Evolutionary conservation across 2,888 invertebrate species (phyloP).

Genomic region (Epinotia nisella): DNA sequence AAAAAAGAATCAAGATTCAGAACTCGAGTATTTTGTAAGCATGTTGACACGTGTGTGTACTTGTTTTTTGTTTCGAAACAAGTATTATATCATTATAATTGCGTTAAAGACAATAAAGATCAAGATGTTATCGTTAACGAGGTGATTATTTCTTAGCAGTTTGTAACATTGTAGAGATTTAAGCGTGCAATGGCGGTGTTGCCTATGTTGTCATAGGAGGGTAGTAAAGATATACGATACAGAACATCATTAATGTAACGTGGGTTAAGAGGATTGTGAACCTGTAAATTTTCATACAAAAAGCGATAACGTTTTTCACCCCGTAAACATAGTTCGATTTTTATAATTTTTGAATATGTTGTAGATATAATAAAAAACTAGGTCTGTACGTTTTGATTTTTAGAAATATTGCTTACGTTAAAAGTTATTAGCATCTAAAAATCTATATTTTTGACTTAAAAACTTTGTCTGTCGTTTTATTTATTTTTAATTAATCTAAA

Average conservation of each 20-base stretch:
- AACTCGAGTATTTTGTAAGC: slow-evolving; percentile 54
- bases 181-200: slow-evolving; percentile 19
- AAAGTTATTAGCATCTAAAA: no score
- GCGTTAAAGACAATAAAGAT: slow-evolving; percentile 40
- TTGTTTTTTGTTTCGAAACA: slow-evolving; percentile 52
- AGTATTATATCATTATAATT: slow-evolving; percentile 51
- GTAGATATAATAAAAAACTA: no score
- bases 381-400: no score
- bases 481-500: no score
- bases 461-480: no score
- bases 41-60: slow-evolving; percentile 53
- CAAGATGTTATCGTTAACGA: slow-evolving; percentile 41
- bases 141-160: slow-evolving; percentile 36
- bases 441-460: no score
- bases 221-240: slow-evolving; percentile 27
- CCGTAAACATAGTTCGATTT: no score
- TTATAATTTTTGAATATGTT: no score
- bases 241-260: slow-evolving; percentile 32
- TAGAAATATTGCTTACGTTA: no score
- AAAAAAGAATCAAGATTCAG: slow-evolving; percentile 44
- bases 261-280: no score
- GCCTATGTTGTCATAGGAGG: slow-evolving; percentile 29
- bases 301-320: no score
- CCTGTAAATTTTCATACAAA: no score
- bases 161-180: slow-evolving; percentile 19